A percentile compares a stretch with the other conserved stretches of the same genome.
phyloP scores from a whole-genome alignment of 2,113 vertebrate species.

The Petaurus breviceps region DNA sequence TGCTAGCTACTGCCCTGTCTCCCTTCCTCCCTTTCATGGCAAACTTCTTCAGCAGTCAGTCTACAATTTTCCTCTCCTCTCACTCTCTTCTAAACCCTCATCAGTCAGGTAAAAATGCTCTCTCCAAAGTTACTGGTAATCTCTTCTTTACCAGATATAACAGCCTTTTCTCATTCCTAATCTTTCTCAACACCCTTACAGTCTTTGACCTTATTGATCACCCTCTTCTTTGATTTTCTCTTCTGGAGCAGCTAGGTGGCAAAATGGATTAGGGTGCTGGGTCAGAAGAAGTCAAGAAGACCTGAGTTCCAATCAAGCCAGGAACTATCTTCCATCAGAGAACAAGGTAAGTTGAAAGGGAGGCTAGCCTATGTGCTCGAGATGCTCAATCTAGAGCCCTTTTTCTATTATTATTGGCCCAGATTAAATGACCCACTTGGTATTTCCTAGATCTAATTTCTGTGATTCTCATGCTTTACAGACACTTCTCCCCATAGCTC shows the following conservation, averaged over 20 bases:
- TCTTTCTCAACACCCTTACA: no score
- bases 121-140: neutral
- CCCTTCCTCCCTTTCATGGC: neutral
- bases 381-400: neutral
- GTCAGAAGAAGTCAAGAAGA: no score
- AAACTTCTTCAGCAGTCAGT: neutral
- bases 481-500: neutral
- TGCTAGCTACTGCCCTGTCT: neutral
- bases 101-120: neutral
- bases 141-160: neutral
- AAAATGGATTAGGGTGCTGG: no score
- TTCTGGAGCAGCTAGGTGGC: no score
- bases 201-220: no score
- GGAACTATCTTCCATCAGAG: no score
- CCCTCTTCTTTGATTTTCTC: no score
- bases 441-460: neutral
- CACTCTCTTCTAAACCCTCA: neutral
- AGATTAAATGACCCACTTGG: neutral
- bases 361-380: neutral
- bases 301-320: no score
- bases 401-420: neutral
- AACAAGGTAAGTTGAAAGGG: no score
- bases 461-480: neutral
- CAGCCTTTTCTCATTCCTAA: neutral
- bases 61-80: neutral